Base-by-base conservation (phyloP, 1,140 invertebrate species). In the Halictus rubicundus region DNA sequence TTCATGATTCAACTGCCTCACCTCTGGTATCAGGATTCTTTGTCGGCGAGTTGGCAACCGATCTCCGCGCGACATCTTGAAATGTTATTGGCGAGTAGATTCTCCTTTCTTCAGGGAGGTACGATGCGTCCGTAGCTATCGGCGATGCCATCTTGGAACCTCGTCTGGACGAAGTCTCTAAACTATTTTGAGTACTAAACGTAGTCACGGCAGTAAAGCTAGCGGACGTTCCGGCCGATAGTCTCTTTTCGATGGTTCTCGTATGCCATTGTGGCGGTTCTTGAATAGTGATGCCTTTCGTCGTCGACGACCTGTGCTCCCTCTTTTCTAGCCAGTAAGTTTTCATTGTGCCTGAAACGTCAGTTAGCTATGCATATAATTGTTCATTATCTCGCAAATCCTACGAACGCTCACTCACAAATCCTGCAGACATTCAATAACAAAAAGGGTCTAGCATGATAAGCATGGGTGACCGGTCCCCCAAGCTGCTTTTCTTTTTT, bases 281-380 rank as follows among this genome's bases (percentile, higher is more conserved):
- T 23, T 89, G 89, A 63, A 90, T 91, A 1, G 88, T 81, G 10
- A 92, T 89, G 5, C 89, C 89, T 68, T 94, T 91, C 27, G 93
- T 93, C 52, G 94, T 84, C 1, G 93, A 93, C 32, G 94, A 91
- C 61, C 96, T 92, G 32, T 94, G 94, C 86, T 96, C 95, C 65
- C 95, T 94, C 68, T 94, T 95, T 91, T 95, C 94, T 49, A 99
- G 90, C 97, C 97, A 99, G 89, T 97, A 99, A 0, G 98, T 99
- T 89, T 97, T 98, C 98, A 99, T 98, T 52, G 95, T 93, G 46
- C 97, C 97, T 97, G 93, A 85, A 90, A 49, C 16, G 19, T 14
- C 42, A 14, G 42, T 12, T 10, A 46, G 42, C 42, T 32, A 46
- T n/a, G n/a, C n/a, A n/a, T n/a, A n/a, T 46, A 46, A 46, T 42